A percentile compares a stretch with the other conserved stretches of the same genome.
Evolutionary conservation across 2,888 invertebrate species (phyloP).

Genomic region (Meandrusa payeni): DNA sequence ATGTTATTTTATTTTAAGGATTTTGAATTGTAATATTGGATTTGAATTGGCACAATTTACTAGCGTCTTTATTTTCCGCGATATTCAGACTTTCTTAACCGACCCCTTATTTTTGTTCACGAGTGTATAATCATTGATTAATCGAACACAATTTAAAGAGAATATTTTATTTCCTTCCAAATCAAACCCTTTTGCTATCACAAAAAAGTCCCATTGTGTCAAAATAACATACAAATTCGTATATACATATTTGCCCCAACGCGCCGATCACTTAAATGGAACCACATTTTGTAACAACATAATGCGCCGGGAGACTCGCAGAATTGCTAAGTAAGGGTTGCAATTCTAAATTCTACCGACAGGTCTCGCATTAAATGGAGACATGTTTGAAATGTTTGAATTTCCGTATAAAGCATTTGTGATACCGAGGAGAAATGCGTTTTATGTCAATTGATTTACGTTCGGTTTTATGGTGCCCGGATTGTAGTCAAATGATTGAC

Average conservation of each 20-base stretch:
- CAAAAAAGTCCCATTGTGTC: no score
- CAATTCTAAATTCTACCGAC: conserved; percentile 49
- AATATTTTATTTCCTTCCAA: no score
- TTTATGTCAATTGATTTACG: conserved; percentile 40
- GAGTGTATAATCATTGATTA: no score
- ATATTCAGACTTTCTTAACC: no score
- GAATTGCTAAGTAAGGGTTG: conserved; percentile 41
- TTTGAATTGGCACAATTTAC: no score
- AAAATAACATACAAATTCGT: neutral
- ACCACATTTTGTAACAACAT: conserved; percentile 26
- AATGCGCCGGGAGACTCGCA: conserved; percentile 26
- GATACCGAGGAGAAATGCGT: conserved; percentile 42
- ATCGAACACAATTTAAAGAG: no score
- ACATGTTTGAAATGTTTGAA: conserved; percentile 50
- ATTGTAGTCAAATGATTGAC: no score
- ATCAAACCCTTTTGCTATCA: no score
- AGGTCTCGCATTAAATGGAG: conserved; percentile 46
- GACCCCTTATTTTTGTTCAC: no score
- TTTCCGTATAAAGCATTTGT: conserved; percentile 35
- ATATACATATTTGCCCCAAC: conserved; percentile 8
- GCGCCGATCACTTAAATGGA: conserved; percentile 22
- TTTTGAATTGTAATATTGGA: no score
- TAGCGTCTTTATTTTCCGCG: no score
- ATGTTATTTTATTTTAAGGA: no score
- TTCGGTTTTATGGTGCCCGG: conserved; percentile 36